A percentile compares a stretch with the other conserved stretches of the same genome.
These are phyloP conservation scores for Doryteuthis pealeii DNA, from an alignment of 1,140 invertebrate genomes.

Conservation along the genomic window DNA sequence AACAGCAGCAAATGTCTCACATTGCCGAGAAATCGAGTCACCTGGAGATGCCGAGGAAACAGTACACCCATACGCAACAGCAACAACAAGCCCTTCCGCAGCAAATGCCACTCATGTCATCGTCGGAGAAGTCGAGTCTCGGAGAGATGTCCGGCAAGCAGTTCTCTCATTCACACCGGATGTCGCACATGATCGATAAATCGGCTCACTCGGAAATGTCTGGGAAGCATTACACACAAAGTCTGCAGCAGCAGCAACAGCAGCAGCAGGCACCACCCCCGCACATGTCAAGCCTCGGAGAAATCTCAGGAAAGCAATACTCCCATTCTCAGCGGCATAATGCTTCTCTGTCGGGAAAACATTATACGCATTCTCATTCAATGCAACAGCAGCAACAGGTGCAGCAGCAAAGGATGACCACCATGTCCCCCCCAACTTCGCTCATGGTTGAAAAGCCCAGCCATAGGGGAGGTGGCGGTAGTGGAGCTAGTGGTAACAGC, in stretches of 20 bases:
- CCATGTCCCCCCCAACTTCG: neutral
- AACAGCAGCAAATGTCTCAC: neutral
- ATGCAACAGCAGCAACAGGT: no score
- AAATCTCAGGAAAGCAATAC: neutral
- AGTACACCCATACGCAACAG: neutral
- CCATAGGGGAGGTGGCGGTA: neutral
- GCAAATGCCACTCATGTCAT: neutral
- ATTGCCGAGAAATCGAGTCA: neutral
- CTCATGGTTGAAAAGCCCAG: neutral
- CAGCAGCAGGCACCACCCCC: neutral
- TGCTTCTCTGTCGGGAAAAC: no score
- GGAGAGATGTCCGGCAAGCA: slow-evolving; percentile 1
- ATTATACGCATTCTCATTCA: no score
- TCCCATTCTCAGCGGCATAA: neutral
- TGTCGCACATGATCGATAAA: neutral
- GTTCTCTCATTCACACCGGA: neutral
- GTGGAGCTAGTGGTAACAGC: neutral
- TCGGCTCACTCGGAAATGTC: neutral
- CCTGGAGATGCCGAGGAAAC: neutral
- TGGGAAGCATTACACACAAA: neutral
- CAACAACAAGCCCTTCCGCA: neutral
- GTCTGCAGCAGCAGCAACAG: neutral
- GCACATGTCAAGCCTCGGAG: neutral
- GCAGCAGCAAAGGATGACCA: neutral
- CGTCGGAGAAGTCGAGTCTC: neutral